A percentile compares a stretch with the other conserved stretches of the same genome.
Conservation (phyloP, 2,888 invertebrate genomes). For the Agrochola circellaris region DNA sequence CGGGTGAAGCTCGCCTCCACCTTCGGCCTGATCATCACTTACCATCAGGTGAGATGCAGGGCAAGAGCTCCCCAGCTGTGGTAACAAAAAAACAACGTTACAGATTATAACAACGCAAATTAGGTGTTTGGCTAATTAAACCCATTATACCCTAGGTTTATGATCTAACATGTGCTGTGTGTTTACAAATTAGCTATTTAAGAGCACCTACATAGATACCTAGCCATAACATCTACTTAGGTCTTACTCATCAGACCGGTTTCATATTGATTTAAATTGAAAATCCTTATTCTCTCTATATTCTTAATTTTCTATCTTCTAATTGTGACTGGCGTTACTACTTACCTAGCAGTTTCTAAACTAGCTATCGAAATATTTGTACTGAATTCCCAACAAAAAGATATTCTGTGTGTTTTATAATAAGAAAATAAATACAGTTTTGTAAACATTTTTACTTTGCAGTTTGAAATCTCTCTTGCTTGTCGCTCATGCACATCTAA, state of each 20-base stretch:
- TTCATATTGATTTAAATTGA: conserved; percentile 5
- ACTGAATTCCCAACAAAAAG: neutral
- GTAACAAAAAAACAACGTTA: too few relatives aligned
- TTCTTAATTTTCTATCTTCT: neutral
- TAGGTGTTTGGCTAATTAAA: neutral
- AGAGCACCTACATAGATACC: neutral
- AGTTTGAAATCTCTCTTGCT: neutral
- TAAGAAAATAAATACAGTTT: neutral
- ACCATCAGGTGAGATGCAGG: too few relatives aligned
- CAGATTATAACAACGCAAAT: too few relatives aligned
- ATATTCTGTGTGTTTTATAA: neutral
- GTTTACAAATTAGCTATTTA: conserved; percentile 38
- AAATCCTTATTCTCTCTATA: neutral
- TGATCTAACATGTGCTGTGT: conserved; percentile 6
- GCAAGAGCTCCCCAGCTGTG: too few relatives aligned
- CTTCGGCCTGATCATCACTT: too few relatives aligned
- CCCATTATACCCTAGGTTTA: neutral
- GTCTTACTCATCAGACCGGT: conserved; percentile 16
- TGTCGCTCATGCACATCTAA: neutral
- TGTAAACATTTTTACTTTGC: neutral
- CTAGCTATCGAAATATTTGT: neutral
- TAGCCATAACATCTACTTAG: neutral
- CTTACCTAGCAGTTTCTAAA: neutral
- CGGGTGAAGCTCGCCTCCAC: too few relatives aligned
- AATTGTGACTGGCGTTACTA: neutral